Evolutionary conservation across 2,113 vertebrate genomes (phyloP), one percentile per base, ranked within the genome.

Genomic region (Leucoraja erinaceus): DNA sequence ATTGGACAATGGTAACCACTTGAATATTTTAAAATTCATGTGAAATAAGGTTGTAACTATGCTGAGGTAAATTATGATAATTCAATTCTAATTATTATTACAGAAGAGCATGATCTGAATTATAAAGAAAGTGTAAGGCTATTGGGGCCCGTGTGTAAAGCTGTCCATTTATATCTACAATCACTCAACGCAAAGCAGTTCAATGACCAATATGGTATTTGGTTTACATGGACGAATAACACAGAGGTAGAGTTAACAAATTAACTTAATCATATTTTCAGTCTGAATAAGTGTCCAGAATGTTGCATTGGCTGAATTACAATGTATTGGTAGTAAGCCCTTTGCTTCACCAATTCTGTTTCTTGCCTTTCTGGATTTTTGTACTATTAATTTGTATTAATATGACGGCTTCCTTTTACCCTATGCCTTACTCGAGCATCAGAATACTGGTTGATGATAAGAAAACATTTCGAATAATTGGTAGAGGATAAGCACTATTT

Each of bases 61-160:
- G 2, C 68, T 56, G 54, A n/a, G 54, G 28, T 76, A 61, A 28
- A 5, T 3, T 63, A 25, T 77, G 18, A 79, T 20, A 33, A 79
- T 20, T 54, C 20, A 59, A 3, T 93, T 74, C 11, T 78, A 63
- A 79, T 22, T 77, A 12, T 61, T 47, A 14, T 93, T 93, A 10
- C 92, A 93, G 92, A 78, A 78, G 59, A 93, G 4, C 92, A 79
- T 93, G 94, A 61, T 0, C 78, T 97, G 94, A 95, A 97, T 93
- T 97, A 95, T 94, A 12, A 76, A 90, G 93, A 93, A 93, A 97
- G 96, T 12, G 94, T 97, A 93, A 93, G 31, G 93, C 95, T 70
- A 0, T 94, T 97, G 93, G 97, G 97, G 93, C 96, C 97, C 0
- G 93, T 97, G 16, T 97, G 97, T 95, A 96, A 95, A 93, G 94